Evolutionary conservation across 2,113 vertebrate species (phyloP), one percentile per base, ranked within the genome.

Genomic region (Platycercus adscitus): DNA sequence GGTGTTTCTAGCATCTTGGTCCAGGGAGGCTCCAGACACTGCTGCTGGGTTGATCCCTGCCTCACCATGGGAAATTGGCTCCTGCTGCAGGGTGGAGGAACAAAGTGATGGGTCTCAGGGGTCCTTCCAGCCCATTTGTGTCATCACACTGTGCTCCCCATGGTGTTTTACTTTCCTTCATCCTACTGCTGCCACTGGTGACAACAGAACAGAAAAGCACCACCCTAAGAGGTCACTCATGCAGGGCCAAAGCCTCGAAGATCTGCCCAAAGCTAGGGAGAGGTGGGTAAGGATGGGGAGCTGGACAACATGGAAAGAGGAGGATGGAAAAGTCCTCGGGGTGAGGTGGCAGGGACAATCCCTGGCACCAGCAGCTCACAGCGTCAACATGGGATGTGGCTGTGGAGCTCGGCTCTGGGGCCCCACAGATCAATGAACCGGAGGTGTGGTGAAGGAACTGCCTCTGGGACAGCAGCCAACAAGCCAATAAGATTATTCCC

Each of bases 51-150:
- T 73, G 56, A 68, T 81, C 20, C 58, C 41, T 70, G 39, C 58
- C 71, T 92, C 69, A 77, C 19, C 8, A 28, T 71, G 81, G 79
- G 90, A 91, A 91, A 88, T 2, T 9, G 16, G 78, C 37, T 65
- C 58, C 75, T 52, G 63, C 44, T 3, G 2, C n/a, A 77, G 90
- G 88, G 90, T 64, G 89, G 89, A 88, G 94, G 65, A 23, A 68
- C 83, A 84, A 90, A 50, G 7, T n/a, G 65, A 89, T 60, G 56
- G 81, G 43, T 64, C 94, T 86, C 81, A 20, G 33, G 60, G 81
- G 69, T 84, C 43, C 47, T 93, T 91, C 66, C 86, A 93, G 63
- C 90, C 58, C 71, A 49, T 76, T 85, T 89, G 14, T 86, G 25
- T 79, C 86, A 79, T 61, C 50, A 71, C 4, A 4, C 31, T 64